Evolutionary conservation across 92 coral and sea anemone genomes (phyloP).

Genomic region (Blastomussa wellsi): DNA sequence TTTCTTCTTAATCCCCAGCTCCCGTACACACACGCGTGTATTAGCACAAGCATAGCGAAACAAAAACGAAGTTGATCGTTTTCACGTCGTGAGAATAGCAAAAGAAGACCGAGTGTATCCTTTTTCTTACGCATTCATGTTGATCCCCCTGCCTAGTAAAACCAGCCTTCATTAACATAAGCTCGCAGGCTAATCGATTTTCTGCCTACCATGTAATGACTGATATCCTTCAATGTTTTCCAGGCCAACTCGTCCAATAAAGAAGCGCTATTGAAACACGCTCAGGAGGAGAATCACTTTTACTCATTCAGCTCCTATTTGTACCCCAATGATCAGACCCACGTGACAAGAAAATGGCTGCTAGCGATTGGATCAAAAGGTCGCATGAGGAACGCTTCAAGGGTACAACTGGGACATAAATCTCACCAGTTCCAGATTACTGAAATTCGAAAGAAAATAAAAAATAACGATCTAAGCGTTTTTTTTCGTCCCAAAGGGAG

Average conservation of each 20-base stretch:
- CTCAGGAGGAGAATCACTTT: conserved; percentile 31
- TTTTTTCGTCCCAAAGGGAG: not conserved
- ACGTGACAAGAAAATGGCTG: conserved; percentile 18
- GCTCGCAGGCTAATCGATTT: too few relatives aligned
- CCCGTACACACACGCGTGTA: too few relatives aligned
- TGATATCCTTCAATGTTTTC: not conserved
- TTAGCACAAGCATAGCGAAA: too few relatives aligned
- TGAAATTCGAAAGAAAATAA: conserved; percentile 8
- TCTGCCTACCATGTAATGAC: too few relatives aligned
- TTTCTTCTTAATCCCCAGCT: too few relatives aligned
- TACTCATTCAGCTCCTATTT: conserved; percentile 34
- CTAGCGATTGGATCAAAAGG: conserved; percentile 39
- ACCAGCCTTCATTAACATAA: too few relatives aligned
- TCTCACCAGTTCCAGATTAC: conserved; percentile 35
- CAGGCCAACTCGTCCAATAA: conserved; percentile 32
- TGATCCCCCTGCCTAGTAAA: too few relatives aligned
- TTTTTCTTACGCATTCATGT: too few relatives aligned
- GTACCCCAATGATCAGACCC: not conserved
- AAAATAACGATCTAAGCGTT: not conserved
- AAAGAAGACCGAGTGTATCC: too few relatives aligned
- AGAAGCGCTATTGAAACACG: conserved; percentile 25
- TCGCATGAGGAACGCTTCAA: conserved; percentile 26
- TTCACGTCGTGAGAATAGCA: too few relatives aligned
- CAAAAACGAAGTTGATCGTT: too few relatives aligned
- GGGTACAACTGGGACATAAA: conserved; percentile 20